These are phyloP conservation scores for Gymnobelideus leadbeateri DNA, from an alignment of 2,113 vertebrate genomes.

Conservation along the genomic window DNA sequence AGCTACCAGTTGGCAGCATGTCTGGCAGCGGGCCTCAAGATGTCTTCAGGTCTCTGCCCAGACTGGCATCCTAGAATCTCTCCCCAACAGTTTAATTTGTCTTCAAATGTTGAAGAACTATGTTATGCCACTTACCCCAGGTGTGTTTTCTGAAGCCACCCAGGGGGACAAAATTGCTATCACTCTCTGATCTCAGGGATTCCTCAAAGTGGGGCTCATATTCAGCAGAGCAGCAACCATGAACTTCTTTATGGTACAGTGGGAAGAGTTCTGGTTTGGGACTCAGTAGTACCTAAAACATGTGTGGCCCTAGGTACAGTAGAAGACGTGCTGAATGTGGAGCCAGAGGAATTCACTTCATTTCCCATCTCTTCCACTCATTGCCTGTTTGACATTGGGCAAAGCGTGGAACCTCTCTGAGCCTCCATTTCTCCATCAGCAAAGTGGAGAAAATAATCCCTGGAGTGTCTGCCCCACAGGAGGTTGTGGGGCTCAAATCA, in stretches of 20 bases:
- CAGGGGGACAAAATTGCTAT: neutral
- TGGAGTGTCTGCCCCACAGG: neutral
- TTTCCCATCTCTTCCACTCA: neutral
- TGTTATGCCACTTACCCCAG: neutral
- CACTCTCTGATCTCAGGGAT: neutral
- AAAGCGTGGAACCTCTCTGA: neutral
- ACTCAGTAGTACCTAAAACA: neutral
- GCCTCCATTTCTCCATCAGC: neutral
- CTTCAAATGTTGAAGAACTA: neutral
- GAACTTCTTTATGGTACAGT: neutral
- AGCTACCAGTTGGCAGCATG: neutral
- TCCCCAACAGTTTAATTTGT: neutral
- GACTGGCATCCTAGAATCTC: neutral
- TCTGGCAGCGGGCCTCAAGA: neutral
- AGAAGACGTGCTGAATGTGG: neutral
- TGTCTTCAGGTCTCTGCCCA: neutral
- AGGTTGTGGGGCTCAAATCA: neutral
- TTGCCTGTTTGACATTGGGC: neutral
- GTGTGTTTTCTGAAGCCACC: neutral
- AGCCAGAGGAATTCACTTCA: neutral
- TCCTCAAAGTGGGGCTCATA: neutral
- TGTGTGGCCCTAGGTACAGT: neutral
- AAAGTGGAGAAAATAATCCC: neutral
- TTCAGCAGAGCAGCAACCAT: neutral
- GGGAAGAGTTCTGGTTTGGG: neutral